Percentiles rank a stretch among this genome's conserved stretches.
phyloP scores from a whole-genome alignment of 2,888 invertebrate genomes.

The Lycophotia porphyrea region DNA sequence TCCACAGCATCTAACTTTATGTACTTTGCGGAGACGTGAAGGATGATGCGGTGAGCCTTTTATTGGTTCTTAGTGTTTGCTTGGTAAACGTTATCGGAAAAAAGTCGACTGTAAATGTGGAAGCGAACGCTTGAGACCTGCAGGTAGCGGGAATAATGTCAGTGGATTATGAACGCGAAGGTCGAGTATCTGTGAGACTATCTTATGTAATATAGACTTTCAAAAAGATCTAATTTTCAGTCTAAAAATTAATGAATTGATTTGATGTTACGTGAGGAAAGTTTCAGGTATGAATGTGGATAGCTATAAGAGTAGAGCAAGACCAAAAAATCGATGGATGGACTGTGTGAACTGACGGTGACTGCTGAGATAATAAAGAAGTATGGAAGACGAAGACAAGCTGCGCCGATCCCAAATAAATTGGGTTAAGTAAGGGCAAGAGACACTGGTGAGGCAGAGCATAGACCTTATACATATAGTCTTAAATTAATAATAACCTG shows the following conservation, averaged over 20 bases:
- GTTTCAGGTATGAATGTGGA: not conserved
- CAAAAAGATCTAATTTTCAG: not conserved
- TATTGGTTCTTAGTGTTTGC: not conserved
- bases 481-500: not conserved
- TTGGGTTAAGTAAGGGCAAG: not conserved
- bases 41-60: not conserved
- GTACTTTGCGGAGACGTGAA: not conserved
- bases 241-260: not conserved
- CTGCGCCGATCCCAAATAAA: not conserved
- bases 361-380: not conserved
- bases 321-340: not conserved
- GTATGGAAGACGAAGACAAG: too few species aligned
- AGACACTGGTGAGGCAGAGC: not conserved
- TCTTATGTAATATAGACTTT: not conserved
- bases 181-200: not conserved
- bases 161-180: not conserved
- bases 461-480: not conserved
- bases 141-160: not conserved
- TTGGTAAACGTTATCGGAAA: not conserved
- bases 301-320: not conserved
- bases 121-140: not conserved
- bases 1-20: not conserved
- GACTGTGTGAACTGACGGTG: not conserved
- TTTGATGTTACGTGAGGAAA: not conserved
- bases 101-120: not conserved